Base-by-base conservation (phyloP, 2,888 invertebrate genomes). In the Brachyopa scutellaris region DNA sequence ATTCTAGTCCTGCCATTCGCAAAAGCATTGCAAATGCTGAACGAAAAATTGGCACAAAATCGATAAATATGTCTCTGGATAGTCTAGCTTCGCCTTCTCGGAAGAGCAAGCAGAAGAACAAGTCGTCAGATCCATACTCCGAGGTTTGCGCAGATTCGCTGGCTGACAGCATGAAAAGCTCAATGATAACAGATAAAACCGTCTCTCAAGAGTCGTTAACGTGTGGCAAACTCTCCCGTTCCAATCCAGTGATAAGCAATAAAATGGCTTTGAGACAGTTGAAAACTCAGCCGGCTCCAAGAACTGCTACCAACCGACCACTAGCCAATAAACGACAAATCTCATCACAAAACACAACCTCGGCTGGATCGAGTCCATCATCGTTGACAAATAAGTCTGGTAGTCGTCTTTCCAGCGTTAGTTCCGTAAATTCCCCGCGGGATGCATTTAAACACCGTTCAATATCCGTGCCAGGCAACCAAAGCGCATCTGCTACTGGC, bases 81-180 rank as follows among this genome's bases (percentile, higher is more conserved):
- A 91, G 90, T 82, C 78, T 91, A 33, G 83, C 88, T 9, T 89
- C 89, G 0, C 87, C 89, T 3, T 87, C 88, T 1, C 87, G 89
- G 7, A 87, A 87, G 47, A 86, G 82, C 38, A 86, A 87, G 11
- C 85, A 87, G 7, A 85, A 72, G 33, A 73, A 31, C 21, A 85
- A 85, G 42, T 78, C 79, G 61, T 84, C 82, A 13, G 85, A 85
- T 57, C 86, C 87, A 26, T 87, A 88, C 74, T 87, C 86, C 31
- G 88, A 89, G 62, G 86, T 88, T 26, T 87, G 87, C 51, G 86
- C 86, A n/a, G 90, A 90, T 84, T 91, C 91, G 21, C 78, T 89
- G 79, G 89, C 88, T 9, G 90, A 90, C 72, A 91, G 91, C 83
- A 89, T 90, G 89, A 90, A 88, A 77, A 90, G 90, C 73, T 90